Conservation (phyloP, 2,797 vertebrate species). For the Hyperoplus immaculatus region DNA sequence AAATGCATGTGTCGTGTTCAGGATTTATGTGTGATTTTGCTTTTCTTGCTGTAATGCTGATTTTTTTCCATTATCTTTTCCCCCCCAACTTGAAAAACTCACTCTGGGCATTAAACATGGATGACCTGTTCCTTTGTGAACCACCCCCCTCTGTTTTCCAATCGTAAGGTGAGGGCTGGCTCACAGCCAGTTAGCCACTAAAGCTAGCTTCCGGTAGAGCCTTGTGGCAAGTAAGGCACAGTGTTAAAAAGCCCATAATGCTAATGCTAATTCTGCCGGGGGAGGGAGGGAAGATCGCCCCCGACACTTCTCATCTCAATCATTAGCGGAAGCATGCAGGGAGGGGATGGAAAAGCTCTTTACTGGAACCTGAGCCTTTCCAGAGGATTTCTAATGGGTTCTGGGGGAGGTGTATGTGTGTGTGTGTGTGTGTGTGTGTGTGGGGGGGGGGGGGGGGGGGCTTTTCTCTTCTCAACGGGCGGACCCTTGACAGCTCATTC, state of each 20-base stretch:
- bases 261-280: conserved; percentile 77
- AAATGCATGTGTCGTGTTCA: conserved; percentile 70
- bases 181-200: conserved; percentile 70
- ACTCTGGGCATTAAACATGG: conserved; percentile 67
- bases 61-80: conserved; percentile 46
- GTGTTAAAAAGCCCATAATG: conserved; percentile 84
- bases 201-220: conserved; percentile 64
- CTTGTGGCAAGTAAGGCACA: conserved; percentile 73
- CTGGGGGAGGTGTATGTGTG: conserved; percentile 36
- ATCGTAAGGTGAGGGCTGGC: conserved; percentile 69
- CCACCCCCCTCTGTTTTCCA: conserved; percentile 56
- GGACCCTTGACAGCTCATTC: conserved; percentile 63
- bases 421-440: too few relatives aligned
- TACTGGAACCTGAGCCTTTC: conserved; percentile 73
- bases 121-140: conserved; percentile 67
- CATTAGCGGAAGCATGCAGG: conserved; percentile 63
- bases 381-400: conserved; percentile 61
- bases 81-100: conserved; percentile 62
- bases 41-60: conserved; percentile 29
- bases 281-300: conserved; percentile 53
- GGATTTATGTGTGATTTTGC: conserved; percentile 63
- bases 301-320: conserved; percentile 70
- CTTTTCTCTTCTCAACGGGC: conserved; percentile 45
- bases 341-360: conserved; percentile 69
- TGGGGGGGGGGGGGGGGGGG: neutral